Conservation (phyloP, 2,113 vertebrate genomes). For the Chaenocephalus aceratus region DNA sequence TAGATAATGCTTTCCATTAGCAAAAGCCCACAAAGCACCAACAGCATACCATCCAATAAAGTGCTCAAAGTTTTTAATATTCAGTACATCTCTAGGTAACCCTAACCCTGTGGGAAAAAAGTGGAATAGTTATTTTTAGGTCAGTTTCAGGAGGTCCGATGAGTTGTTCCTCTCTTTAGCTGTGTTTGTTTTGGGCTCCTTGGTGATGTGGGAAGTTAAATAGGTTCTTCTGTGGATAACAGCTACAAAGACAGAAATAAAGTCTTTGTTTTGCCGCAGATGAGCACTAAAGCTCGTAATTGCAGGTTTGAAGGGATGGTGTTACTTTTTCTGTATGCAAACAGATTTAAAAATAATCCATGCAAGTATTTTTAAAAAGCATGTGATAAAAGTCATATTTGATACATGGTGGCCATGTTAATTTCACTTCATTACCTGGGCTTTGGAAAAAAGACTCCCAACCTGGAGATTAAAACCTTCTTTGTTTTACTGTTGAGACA, state of each 20-base stretch:
- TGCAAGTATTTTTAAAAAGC: not conserved
- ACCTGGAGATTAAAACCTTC: not conserved
- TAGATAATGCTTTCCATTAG: no score
- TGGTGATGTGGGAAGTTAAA: not conserved
- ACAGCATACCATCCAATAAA: no score
- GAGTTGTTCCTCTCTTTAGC: not conserved
- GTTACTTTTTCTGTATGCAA: not conserved
- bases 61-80: no score
- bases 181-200: not conserved
- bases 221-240: not conserved
- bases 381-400: conserved; percentile 11
- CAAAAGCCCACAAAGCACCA: no score
- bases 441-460: conserved; percentile 23
- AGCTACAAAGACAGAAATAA: not conserved
- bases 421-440: not conserved
- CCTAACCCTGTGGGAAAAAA: no score
- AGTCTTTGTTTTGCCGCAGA: conserved; percentile 11
- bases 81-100: no score
- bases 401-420: not conserved
- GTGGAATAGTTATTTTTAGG: no score
- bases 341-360: not conserved
- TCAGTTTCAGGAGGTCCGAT: no score
- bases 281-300: conserved; percentile 22
- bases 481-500: no score
- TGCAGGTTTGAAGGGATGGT: conserved; percentile 3